These are phyloP conservation scores for Drosophila biarmipes DNA, from an alignment of 1,140 invertebrate genomes.

Conservation along the genomic window DNA sequence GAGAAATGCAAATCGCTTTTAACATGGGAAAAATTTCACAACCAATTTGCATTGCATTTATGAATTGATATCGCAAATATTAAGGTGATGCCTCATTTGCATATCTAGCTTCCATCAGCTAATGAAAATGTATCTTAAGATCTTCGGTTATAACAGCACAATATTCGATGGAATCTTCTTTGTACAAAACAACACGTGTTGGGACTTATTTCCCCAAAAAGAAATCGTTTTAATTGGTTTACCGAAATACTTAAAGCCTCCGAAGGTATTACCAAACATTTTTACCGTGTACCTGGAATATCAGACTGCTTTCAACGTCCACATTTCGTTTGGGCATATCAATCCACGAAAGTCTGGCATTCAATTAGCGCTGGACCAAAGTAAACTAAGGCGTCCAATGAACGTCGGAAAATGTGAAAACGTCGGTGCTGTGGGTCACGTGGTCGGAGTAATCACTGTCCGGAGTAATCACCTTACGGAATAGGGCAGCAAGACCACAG, in stretches of 20 bases:
- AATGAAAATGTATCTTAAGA: no score
- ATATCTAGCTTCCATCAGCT: no score
- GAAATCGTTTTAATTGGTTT: background rate
- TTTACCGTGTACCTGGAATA: constrained; percentile 2
- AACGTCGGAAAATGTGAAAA: constrained; percentile 37
- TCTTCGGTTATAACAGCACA: no score
- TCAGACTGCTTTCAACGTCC: constrained; percentile 1
- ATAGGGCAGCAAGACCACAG: constrained; percentile 26
- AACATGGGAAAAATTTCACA: background rate
- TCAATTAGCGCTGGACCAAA: constrained; percentile 49
- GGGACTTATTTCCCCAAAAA: background rate
- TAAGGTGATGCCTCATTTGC: no score
- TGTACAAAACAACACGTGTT: background rate
- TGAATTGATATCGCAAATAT: background rate
- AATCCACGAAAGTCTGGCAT: constrained; percentile 35
- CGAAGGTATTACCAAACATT: background rate
- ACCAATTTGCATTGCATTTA: background rate
- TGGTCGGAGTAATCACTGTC: constrained; percentile 40
- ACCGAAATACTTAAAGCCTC: background rate
- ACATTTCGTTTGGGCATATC: constrained; percentile 23
- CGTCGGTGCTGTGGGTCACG: constrained; percentile 40
- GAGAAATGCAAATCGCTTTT: constrained; percentile 9
- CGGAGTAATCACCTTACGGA: constrained; percentile 32
- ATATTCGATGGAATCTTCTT: background rate
- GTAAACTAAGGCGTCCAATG: constrained; percentile 24